Percentiles rank a stretch among this genome's conserved stretches.
These are phyloP conservation scores for Lepidocyrtinus sp. DNA, from an alignment of 2,888 invertebrate genomes.

Conservation along the genomic window DNA sequence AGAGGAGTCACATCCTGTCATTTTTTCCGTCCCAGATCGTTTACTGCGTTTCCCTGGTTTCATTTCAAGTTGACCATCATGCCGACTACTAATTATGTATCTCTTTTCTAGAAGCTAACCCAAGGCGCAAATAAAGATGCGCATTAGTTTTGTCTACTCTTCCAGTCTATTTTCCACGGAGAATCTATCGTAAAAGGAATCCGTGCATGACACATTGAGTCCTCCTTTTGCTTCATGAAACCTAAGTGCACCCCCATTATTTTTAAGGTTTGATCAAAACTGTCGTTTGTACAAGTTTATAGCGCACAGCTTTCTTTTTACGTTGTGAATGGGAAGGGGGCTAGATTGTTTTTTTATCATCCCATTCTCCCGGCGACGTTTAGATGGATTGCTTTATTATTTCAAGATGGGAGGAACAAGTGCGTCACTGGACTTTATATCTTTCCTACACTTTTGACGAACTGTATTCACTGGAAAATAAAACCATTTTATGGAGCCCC, in stretches of 20 bases:
- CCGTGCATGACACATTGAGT: not conserved
- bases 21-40: not conserved
- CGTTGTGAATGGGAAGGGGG: not conserved
- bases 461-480: not conserved
- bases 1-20: not conserved
- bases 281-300: not conserved
- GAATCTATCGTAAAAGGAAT: not conserved
- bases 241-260: no score
- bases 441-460: not conserved
- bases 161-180: not conserved
- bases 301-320: not conserved
- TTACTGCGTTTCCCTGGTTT: not conserved
- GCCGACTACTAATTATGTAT: not conserved
- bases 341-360: not conserved
- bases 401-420: not conserved
- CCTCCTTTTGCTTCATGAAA: no score
- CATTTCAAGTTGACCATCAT: not conserved
- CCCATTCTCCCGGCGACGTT: not conserved
- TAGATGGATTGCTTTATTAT: slow-evolving; percentile 6
- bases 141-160: not conserved
- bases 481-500: not conserved
- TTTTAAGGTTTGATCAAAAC: not conserved
- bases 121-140: no score
- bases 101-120: no score
- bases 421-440: slow-evolving; percentile 10